Evolutionary conservation across 2,797 vertebrate species (phyloP).

Genomic region (Pangasius macronema): DNA sequence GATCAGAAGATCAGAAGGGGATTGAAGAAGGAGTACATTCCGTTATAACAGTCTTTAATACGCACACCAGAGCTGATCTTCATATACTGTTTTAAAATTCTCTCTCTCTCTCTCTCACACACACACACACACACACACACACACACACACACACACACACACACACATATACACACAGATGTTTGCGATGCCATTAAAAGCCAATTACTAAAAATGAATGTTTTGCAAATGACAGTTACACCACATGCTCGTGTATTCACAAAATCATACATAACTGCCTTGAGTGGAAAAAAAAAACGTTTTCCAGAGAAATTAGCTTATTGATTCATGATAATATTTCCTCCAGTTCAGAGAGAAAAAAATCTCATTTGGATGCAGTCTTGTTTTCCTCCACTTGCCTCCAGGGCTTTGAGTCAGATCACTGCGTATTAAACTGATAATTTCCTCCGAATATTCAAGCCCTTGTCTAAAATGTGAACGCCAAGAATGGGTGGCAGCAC

Average conservation of each 20-base stretch:
- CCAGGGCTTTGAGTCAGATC: slow-evolving; percentile 23
- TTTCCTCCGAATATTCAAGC: slow-evolving; percentile 35
- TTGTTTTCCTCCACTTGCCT: slow-evolving; percentile 26
- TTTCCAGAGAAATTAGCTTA: slow-evolving; percentile 19
- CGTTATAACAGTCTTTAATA: slow-evolving; percentile 21
- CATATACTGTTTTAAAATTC: neutral
- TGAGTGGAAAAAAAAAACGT: slow-evolving; percentile 23
- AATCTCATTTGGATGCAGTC: slow-evolving; percentile 7
- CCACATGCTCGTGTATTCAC: slow-evolving; percentile 9
- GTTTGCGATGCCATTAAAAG: slow-evolving; percentile 27
- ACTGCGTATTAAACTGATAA: slow-evolving; percentile 16
- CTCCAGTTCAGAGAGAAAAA: slow-evolving; percentile 3
- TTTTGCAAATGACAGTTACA: slow-evolving; percentile 26
- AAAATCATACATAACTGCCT: slow-evolving; percentile 42
- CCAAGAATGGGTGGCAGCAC: slow-evolving; percentile 16
- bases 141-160: slow-evolving; percentile 4
- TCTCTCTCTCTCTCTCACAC: neutral
- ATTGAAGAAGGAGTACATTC: slow-evolving; percentile 26
- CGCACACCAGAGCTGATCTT: neutral
- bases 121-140: slow-evolving; percentile 10
- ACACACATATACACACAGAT: slow-evolving; percentile 22
- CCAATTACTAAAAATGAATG: slow-evolving; percentile 34
- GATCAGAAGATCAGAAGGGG: slow-evolving; percentile 41
- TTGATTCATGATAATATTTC: slow-evolving; percentile 28
- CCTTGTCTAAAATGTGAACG: slow-evolving; percentile 19